Conservation (phyloP, 2,797 vertebrate species). For the Chaetophractus vellerosus region DNA sequence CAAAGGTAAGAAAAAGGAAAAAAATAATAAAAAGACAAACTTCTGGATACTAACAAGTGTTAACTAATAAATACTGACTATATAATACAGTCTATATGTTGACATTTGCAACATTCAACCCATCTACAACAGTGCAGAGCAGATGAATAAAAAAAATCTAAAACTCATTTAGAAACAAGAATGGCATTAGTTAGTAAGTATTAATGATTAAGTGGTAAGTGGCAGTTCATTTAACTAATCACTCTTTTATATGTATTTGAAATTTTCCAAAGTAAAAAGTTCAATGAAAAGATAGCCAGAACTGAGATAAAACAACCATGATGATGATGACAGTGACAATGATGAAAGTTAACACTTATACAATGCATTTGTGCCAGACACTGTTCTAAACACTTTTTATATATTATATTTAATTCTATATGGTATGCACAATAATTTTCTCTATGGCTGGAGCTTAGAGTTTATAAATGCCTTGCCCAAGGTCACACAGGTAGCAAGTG, state of each 20-base stretch:
- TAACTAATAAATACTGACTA: conserved; percentile 2
- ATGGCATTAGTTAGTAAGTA: conserved; percentile 1
- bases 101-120: background rate
- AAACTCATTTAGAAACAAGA: conserved; percentile 39
- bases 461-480: background rate
- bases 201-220: background rate
- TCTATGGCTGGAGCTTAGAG: background rate
- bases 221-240: background rate
- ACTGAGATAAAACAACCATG: background rate
- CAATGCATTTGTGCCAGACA: background rate
- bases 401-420: background rate
- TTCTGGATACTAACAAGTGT: conserved; percentile 1
- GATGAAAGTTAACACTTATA: conserved; percentile 21
- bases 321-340: background rate
- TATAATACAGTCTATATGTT: background rate
- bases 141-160: conserved; percentile 38
- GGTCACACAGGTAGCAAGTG: background rate
- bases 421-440: background rate
- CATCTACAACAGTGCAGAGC: background rate
- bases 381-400: background rate
- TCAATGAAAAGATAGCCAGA: background rate
- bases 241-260: background rate
- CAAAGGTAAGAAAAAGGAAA: background rate
- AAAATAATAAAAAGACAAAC: conserved; percentile 16
- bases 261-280: background rate